These are phyloP conservation scores for Naja naja DNA, from an alignment of 2,113 vertebrate species.

Conservation along the genomic window DNA sequence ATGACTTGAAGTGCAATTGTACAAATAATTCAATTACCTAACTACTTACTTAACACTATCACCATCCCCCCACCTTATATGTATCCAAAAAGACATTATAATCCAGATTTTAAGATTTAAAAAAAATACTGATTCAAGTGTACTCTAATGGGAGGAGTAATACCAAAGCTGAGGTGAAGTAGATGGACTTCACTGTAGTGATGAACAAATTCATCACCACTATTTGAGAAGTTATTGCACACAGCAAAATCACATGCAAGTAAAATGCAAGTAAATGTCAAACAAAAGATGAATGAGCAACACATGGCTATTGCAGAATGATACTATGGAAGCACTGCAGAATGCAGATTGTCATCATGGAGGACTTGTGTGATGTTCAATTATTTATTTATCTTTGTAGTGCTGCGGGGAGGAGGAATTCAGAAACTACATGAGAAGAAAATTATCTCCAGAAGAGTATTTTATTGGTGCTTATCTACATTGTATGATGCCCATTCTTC, in stretches of 20 bases:
- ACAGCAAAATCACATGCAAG: background rate
- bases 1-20: background rate
- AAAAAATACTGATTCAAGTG: background rate
- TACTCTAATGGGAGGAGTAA: background rate
- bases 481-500: constrained; percentile 29
- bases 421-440: constrained; percentile 18
- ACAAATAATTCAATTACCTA: background rate
- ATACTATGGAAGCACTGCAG: background rate
- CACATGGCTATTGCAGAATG: background rate
- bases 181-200: background rate
- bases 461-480: constrained; percentile 16
- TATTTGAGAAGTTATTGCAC: background rate
- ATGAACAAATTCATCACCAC: background rate
- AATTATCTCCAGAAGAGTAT: constrained; percentile 5
- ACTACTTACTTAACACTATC: background rate
- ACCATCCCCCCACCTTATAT: background rate
- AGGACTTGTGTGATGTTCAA: background rate
- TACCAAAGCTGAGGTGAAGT: background rate
- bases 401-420: background rate
- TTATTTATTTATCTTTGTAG: constrained; percentile 22
- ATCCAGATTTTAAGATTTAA: background rate
- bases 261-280: background rate
- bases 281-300: background rate
- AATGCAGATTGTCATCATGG: background rate
- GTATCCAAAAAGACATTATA: background rate